A percentile compares a stretch with the other conserved stretches of the same genome.
Evolutionary conservation across 1,140 invertebrate genomes (phyloP).

Genomic region (Zaprionus camerounensis): DNA sequence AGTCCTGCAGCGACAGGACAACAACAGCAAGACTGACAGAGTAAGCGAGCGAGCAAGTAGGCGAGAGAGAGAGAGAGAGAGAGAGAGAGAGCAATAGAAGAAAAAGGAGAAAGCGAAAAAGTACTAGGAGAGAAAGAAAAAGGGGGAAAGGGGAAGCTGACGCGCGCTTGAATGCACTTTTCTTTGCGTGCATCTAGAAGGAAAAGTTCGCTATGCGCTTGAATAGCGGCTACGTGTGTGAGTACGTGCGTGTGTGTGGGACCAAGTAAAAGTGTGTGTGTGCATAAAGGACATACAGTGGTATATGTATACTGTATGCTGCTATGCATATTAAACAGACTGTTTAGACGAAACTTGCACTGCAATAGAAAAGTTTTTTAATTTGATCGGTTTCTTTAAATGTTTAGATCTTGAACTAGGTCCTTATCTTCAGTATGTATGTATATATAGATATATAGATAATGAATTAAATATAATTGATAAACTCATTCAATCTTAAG

Average conservation of each 20-base stretch:
- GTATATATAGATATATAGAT: no score
- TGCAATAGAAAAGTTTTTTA: not conserved
- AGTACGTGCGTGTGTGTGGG: not conserved
- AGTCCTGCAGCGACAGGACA: constrained; percentile 11
- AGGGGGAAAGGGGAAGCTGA: not conserved
- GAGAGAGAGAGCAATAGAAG: not conserved
- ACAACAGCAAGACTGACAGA: not conserved
- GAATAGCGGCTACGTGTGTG: constrained; percentile 7
- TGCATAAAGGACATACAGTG: constrained; percentile 16
- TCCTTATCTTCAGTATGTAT: no score
- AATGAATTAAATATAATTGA: no score
- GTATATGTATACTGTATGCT: not conserved
- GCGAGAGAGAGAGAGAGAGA: not conserved
- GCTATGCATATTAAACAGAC: constrained; percentile 1
- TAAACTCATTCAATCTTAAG: no score
- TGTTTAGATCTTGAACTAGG: not conserved
- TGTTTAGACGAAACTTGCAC: not conserved
- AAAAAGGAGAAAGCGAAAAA: not conserved
- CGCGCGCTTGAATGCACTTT: constrained; percentile 47
- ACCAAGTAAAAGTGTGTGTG: not conserved
- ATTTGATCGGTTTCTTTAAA: not conserved
- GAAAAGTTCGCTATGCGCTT: constrained; percentile 27
- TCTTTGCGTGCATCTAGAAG: constrained; percentile 42
- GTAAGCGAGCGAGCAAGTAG: not conserved
- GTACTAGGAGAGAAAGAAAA: not conserved